Evolutionary conservation across 2,888 invertebrate genomes (phyloP), one percentile per base, ranked within the genome.

Genomic region (Oscheius myriophilus): DNA sequence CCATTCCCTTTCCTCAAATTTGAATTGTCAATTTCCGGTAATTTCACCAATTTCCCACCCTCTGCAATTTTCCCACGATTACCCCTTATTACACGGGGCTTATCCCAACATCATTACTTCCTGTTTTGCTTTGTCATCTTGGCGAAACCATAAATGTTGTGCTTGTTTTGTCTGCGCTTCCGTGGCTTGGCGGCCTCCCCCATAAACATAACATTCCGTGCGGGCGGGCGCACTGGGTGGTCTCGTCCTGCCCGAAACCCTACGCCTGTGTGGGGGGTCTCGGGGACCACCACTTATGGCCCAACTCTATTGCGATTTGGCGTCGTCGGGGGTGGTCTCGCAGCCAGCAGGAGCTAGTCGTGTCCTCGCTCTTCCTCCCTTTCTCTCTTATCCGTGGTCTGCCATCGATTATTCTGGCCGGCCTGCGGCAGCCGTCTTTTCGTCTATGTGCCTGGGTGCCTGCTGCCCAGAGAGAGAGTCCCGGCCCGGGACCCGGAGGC

Each of bases 331-430:
- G n/a, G n/a, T n/a, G n/a, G n/a, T n/a, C n/a, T 25, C 49, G 61
- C 49, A 49, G 61, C 61, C 61, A 61, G 61, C 61, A 61, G 61
- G 49, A 61, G 61, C 61, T 61, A 61, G 61, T 61, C 61, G 61
- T 61, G 52, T 53, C 63, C 63, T 63, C 63, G 25, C 63, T 63
- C 65, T 65, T 65, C 55, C 65, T 65, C 55, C 55, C 65, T 63
- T 53, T 63, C 63, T 63, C 63, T 63, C 63, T 52, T 53, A 53
- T 63, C 63, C 63, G 52, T 52, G 21, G 52, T 63, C 63, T 52
- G 52, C 63, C 63, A 63, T 63, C 63, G 63, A 63, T 63, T 63
- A 53, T 53, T 63, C 63, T 53, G 63, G 52, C 63, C 53, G 63
- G 52, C 63, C 52, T 53, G 53, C 52, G 63, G 63, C 63, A 53